Conservation (phyloP, 2,797 vertebrate genomes). For the Erithacus rubecula region DNA sequence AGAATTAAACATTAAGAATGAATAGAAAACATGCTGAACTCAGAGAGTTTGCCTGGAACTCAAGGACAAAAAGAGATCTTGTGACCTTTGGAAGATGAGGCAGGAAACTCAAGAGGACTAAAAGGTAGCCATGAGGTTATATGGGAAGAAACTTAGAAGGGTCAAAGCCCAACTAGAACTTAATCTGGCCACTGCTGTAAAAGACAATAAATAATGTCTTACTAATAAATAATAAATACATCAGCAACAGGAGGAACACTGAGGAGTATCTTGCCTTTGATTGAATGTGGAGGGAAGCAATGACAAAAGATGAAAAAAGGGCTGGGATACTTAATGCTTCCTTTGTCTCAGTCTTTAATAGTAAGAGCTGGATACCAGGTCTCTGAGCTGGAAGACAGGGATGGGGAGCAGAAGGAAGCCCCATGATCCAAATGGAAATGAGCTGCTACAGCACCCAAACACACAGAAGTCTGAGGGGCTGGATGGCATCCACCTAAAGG, state of each 20-base stretch:
- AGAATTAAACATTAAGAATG: background rate
- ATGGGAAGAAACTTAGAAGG: rapidly evolving
- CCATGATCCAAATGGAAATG: background rate
- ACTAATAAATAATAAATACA: background rate
- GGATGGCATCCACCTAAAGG: background rate
- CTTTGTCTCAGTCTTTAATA: background rate
- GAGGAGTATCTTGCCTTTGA: background rate
- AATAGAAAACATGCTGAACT: background rate
- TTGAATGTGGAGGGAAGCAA: background rate
- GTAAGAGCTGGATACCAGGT: background rate
- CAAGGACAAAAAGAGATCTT: background rate
- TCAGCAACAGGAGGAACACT: background rate
- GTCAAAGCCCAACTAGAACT: background rate
- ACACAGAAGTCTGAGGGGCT: background rate
- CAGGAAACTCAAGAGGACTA: background rate
- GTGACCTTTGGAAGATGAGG: background rate
- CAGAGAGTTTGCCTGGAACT: background rate
- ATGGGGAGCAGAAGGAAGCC: background rate
- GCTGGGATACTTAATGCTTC: background rate
- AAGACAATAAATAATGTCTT: background rate
- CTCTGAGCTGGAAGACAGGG: background rate
- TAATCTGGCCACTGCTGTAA: background rate
- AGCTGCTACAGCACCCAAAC: background rate
- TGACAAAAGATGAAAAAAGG: background rate
- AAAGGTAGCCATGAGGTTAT: background rate